Evolutionary conservation across 2,888 invertebrate species (phyloP), one percentile per base, ranked within the genome.

Genomic region (Bellardia bayeri): DNA sequence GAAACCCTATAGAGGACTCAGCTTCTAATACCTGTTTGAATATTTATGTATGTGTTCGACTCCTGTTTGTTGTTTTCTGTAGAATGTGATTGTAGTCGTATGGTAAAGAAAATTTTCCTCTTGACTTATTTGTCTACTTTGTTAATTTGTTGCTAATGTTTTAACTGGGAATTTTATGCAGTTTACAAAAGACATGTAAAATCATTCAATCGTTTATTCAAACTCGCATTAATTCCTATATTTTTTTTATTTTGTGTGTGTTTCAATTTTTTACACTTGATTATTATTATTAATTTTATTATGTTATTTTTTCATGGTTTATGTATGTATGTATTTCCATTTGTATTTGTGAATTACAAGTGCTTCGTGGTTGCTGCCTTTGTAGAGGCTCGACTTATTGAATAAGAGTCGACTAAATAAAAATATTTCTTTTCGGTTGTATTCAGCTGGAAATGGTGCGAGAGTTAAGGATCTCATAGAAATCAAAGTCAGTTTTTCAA

Each of bases 111-210:
- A 68, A 81, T 79, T 84, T 82, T 81, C 81, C 81, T 86, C 82
- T 86, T 88, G 88, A 87, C 86, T 85, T 89, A 89, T 88, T 88
- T 88, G 85, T 86, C 45, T 74, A 71, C 51, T 30, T 68, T 49
- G 69, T 88, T 87, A 88, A 88, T 88, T 88, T 83, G 76, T 79
- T 81, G 16, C 11, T 71, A n/a, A 33, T 49, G 33, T 7, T 69
- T 37, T 37, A 37, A 37, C 37, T 37, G 72, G n/a, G 58, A 54
- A 66, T 54, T 81, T 69, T 78, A 79, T n/a, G 42, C 54, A 74
- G 58, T 71, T 54, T 33, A n/a, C 42, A 45, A 6, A 3, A n/a
- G 54, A 54, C 16, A 68, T 49, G 5, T 49, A 61, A 49, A 69
- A 56, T 40, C 56, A 71, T 13, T 42, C 37, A 40, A 23, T 23